Conservation (phyloP, 2,113 vertebrate species). For the Mormyrus lacerda region DNA sequence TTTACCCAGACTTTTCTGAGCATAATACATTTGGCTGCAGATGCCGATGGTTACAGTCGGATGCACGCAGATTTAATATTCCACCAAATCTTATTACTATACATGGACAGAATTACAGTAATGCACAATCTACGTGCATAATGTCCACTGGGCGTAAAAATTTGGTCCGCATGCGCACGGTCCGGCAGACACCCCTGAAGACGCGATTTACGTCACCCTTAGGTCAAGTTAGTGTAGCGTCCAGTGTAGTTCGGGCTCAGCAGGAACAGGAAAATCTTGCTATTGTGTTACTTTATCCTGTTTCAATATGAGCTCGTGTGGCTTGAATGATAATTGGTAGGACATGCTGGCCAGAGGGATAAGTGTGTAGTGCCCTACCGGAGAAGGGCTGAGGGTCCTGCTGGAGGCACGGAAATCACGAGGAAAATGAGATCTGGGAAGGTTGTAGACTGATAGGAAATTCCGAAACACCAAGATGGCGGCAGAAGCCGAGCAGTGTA, state of each 20-base stretch:
- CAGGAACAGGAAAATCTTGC: neutral
- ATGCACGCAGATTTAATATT: neutral
- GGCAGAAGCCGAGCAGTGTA: neutral
- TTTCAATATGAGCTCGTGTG: neutral
- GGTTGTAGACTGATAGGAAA: neutral
- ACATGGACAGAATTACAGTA: neutral
- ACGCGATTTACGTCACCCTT: neutral
- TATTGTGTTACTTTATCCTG: neutral
- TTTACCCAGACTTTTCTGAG: neutral
- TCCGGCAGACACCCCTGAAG: neutral
- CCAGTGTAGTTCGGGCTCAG: neutral
- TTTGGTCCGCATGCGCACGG: neutral
- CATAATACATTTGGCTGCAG: neutral
- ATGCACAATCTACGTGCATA: neutral
- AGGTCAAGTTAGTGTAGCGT: neutral
- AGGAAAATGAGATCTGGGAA: neutral
- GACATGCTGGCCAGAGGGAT: neutral
- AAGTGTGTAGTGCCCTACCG: neutral
- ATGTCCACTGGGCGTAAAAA: neutral
- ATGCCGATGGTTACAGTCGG: neutral
- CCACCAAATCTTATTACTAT: neutral
- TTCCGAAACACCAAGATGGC: neutral
- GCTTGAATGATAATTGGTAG: neutral
- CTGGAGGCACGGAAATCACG: neutral
- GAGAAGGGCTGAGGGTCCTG: neutral